Conservation (phyloP, 2,888 invertebrate genomes). For the Neria commutata region DNA sequence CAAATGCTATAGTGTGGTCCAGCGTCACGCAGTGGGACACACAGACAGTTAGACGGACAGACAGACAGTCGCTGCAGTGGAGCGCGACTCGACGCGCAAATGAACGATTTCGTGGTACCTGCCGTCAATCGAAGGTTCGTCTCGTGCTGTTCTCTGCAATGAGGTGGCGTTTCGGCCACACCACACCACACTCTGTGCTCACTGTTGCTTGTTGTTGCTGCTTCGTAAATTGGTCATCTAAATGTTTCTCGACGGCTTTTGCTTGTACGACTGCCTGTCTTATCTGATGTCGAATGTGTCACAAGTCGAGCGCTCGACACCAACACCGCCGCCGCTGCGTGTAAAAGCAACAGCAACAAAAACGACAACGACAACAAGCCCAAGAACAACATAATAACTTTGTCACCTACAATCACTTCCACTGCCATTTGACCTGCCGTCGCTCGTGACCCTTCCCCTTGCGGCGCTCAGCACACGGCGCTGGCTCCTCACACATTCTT, state of each 20-base stretch:
- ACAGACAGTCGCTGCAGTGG: too few relatives aligned
- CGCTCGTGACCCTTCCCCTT: background rate
- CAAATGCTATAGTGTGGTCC: conserved; percentile 1
- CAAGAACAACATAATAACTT: conserved; percentile 51
- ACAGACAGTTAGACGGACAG: background rate
- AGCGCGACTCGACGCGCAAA: conserved; percentile 18
- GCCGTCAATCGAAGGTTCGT: conserved; percentile 33
- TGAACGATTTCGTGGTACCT: conserved; percentile 39
- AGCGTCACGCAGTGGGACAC: background rate
- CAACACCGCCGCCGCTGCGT: conserved; percentile 29
- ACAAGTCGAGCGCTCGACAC: conserved; percentile 14
- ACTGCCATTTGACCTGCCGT: background rate
- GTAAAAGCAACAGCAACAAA: too few relatives aligned
- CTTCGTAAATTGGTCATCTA: conserved; percentile 46
- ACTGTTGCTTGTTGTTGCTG: conserved; percentile 44
- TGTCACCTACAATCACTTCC: conserved; percentile 51
- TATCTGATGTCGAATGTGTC: conserved; percentile 51
- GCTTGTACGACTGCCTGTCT: conserved; percentile 28
- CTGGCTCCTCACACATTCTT: background rate
- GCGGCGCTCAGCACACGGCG: conserved; percentile 31
- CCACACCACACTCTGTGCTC: conserved; percentile 28
- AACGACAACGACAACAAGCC: too few relatives aligned
- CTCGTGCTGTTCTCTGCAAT: conserved; percentile 9
- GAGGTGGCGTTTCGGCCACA: conserved; percentile 14
- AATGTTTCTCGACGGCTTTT: conserved; percentile 40